phyloP scores from a whole-genome alignment of 2,113 vertebrate species.

The Epinephelus cyanopodus region DNA sequence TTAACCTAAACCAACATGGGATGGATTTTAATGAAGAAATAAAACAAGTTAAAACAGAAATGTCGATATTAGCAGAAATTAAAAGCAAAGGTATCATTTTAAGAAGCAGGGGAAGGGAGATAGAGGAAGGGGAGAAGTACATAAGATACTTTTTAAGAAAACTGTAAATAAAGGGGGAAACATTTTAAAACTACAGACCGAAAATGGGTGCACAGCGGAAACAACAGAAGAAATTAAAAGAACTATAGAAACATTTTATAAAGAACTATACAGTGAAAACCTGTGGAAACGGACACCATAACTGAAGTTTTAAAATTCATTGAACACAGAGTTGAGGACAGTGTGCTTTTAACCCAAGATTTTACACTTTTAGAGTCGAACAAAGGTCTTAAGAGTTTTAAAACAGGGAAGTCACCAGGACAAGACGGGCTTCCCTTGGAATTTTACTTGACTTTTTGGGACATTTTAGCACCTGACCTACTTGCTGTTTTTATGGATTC shows the following conservation, averaged over 20 bases:
- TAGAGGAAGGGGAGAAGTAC: conserved; percentile 21
- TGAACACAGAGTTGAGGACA: not conserved
- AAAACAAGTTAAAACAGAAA: not conserved
- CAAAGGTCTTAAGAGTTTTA: not conserved
- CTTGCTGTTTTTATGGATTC: conserved; percentile 5
- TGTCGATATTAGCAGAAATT: not conserved
- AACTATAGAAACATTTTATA: not conserved
- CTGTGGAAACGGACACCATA: not conserved
- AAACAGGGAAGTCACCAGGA: not conserved
- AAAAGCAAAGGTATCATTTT: conserved; percentile 28
- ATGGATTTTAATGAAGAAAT: too few species aligned
- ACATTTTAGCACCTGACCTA: conserved; percentile 1
- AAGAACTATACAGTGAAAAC: not conserved
- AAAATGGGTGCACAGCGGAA: not conserved
- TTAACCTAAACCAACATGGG: not conserved
- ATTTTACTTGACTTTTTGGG: conserved; percentile 5
- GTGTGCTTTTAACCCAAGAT: conserved; percentile 4
- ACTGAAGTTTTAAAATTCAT: not conserved
- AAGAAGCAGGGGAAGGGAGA: conserved; percentile 1
- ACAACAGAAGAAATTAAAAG: not conserved
- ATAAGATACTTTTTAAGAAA: conserved; percentile 25
- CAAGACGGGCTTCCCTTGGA: conserved; percentile 4
- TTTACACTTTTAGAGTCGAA: not conserved
- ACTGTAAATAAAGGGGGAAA: not conserved
- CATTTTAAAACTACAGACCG: not conserved